These are phyloP conservation scores for Empidonax alnorum DNA, from an alignment of 2,113 vertebrate species.

Conservation along the genomic window DNA sequence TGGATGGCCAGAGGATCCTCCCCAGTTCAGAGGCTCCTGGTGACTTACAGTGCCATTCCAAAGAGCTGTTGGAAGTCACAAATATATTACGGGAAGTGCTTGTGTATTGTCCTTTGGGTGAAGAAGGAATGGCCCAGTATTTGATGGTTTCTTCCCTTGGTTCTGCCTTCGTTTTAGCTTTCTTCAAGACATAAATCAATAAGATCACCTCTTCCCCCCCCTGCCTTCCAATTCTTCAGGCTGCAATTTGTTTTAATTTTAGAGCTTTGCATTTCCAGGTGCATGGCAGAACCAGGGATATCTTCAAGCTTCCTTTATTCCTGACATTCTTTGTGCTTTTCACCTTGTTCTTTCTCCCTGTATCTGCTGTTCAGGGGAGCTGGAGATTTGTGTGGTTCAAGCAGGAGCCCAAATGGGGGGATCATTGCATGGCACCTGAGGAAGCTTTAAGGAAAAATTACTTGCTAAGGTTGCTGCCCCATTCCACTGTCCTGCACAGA, in stretches of 20 bases:
- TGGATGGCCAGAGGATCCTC: not conserved
- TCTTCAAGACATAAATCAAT: not conserved
- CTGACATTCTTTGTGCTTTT: not conserved
- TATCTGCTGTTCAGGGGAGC: not conserved
- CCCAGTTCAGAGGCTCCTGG: not conserved
- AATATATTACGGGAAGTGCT: not conserved
- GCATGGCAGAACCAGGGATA: not conserved
- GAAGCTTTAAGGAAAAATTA: not conserved
- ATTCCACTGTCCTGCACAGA: not conserved
- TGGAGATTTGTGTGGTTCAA: not conserved
- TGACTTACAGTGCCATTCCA: not conserved
- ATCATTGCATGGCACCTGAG: not conserved
- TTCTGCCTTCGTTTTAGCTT: not conserved
- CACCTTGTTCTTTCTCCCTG: not conserved
- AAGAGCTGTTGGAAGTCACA: not conserved
- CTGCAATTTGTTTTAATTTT: slow-evolving; percentile 6
- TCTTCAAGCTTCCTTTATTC: not conserved
- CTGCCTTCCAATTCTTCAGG: not conserved
- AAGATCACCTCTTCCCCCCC: not conserved
- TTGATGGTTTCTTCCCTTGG: not conserved
- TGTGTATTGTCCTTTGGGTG: not conserved
- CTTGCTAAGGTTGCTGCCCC: not conserved
- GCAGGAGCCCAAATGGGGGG: not conserved
- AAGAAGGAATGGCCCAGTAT: not conserved
- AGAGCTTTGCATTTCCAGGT: not conserved